phyloP scores from a whole-genome alignment of 2,888 invertebrate species.

The Drosophila diplacantha region DNA sequence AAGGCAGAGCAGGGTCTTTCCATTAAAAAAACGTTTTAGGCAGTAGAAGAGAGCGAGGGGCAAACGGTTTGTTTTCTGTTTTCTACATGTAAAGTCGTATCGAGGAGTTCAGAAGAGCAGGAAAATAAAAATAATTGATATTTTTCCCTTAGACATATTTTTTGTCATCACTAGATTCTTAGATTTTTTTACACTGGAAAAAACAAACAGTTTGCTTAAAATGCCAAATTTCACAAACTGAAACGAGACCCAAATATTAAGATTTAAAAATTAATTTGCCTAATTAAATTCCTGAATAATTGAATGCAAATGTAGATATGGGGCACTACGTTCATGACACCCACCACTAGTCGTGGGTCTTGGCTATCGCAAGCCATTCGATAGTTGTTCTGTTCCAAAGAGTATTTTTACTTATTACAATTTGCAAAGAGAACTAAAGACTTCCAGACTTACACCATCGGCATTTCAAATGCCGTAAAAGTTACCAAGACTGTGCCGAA shows the following conservation, averaged over 20 bases:
- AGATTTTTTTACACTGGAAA: too few relatives aligned
- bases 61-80: too few relatives aligned
- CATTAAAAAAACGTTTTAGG: too few relatives aligned
- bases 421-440: conserved; percentile 1
- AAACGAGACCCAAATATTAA: background rate
- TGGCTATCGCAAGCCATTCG: background rate
- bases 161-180: too few relatives aligned
- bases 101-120: too few relatives aligned
- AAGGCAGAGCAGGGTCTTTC: background rate
- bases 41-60: too few relatives aligned
- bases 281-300: background rate
- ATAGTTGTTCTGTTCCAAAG: conserved; percentile 5
- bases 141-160: too few relatives aligned
- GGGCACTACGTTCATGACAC: background rate
- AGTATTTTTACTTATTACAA: conserved; percentile 2
- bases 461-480: conserved; percentile 1
- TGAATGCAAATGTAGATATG: background rate
- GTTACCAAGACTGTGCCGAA: background rate
- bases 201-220: too few relatives aligned
- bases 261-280: too few relatives aligned
- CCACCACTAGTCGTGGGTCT: conserved; percentile 1
- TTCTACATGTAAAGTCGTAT: too few relatives aligned
- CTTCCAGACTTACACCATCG: background rate
- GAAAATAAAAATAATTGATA: too few relatives aligned
- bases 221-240: background rate